Conservation (phyloP, 2,797 vertebrate species). For the Anabacerthia variegaticeps region DNA sequence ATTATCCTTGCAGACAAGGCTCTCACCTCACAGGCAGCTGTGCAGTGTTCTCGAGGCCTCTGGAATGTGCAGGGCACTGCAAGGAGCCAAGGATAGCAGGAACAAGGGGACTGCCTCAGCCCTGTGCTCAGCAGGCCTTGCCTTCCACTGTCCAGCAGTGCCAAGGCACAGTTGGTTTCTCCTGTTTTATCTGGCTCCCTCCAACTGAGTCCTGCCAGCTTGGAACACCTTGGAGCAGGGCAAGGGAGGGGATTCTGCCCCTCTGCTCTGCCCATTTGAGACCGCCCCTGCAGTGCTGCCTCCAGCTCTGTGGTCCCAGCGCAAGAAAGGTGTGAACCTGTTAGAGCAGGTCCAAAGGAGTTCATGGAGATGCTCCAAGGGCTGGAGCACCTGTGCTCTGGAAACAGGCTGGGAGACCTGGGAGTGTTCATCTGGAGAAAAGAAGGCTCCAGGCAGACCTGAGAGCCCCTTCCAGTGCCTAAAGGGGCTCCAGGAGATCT, state of each 20-base stretch:
- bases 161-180: not conserved
- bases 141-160: accelerated
- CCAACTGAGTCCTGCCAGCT: not conserved
- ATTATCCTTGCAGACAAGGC: not conserved
- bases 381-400: no score
- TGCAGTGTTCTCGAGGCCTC: not conserved
- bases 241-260: not conserved
- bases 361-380: accelerated
- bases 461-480: accelerated
- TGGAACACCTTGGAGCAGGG: not conserved
- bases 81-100: not conserved
- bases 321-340: not conserved
- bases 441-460: not conserved
- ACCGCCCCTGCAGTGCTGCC: not conserved
- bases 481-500: not conserved
- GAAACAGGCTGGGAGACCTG: not conserved
- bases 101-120: not conserved
- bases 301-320: not conserved
- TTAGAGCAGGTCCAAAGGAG: accelerated
- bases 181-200: not conserved
- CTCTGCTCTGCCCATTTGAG: not conserved
- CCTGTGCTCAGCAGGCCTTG: not conserved
- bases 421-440: accelerated
- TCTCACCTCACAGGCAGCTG: accelerated
- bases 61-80: not conserved